Evolutionary conservation across 2,888 invertebrate species (phyloP), one percentile per base, ranked within the genome.

Genomic region (Thyatira batis): DNA sequence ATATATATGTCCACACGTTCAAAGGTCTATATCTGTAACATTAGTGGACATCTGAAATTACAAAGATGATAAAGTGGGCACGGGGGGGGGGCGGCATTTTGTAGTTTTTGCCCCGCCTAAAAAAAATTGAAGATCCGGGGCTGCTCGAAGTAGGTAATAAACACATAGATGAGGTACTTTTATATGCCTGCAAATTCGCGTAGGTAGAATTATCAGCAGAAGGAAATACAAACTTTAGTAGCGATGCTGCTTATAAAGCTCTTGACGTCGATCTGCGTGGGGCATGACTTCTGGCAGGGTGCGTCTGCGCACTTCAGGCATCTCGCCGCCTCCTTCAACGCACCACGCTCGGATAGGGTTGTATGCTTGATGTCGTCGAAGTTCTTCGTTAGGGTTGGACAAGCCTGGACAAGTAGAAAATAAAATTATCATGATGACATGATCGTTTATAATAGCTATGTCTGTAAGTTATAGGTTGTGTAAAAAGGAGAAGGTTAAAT

Each of bases 291-390:
- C 89, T 99, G 99, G 76, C 99, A 99, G 0, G 99, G 99, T 0
- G 99, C 98, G 87, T 99, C 99, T 0, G 96, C 97, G 80, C 98
- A 98, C 82, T 98, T 98, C 20, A 98, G 90, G 73, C 98, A 98
- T 49, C 98, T 92, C 0, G 96, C 95, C 0, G 98, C 97, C 85
- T 99, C 99, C 62, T 93, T 94, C 30, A 99, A 87, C 0, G 99
- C 99, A 0, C 96, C 99, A 13, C 99, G 94, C 85, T 99, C 99
- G 53, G 98, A 98, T 45, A 99, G 81, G 0, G 99, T 99, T 0
- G 99, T 99, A 74, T 98, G 98, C 82, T 99, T 99, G 59, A 99
- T 96, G 77, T 99, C 99, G 63, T 97, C 96, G 84, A 99, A 99
- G 85, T 99, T 97, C 65, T 98, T 98, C 57, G 93, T 93, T 55